Conservation (phyloP, 2,888 invertebrate genomes). For the Meiosimyza platycephala region DNA sequence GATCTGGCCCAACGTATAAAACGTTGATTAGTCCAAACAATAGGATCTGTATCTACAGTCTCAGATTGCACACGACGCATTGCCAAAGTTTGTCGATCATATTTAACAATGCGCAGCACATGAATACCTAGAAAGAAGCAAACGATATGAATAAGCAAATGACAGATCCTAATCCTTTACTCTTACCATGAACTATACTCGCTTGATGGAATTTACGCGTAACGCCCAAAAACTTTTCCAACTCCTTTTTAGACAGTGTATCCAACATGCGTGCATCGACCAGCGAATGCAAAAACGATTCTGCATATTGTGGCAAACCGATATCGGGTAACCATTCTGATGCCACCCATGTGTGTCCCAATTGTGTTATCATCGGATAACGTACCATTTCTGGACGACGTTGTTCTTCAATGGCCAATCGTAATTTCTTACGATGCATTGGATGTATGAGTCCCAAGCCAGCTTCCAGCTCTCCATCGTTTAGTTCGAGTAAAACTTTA, state of each 20-base stretch:
- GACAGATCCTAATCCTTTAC: background rate
- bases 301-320: constrained; percentile 89
- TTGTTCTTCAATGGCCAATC: constrained; percentile 93
- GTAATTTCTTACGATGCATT: constrained; percentile 91
- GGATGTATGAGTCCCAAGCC: constrained; percentile 92
- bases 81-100: constrained; percentile 89
- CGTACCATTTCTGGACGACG: constrained; percentile 87
- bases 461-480: constrained; percentile 90
- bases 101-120: constrained; percentile 89
- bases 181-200: constrained; percentile 86
- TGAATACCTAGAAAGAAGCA: constrained; percentile 72
- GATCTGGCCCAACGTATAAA: constrained; percentile 94
- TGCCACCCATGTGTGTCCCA: constrained; percentile 94
- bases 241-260: constrained; percentile 91
- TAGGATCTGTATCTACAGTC: constrained; percentile 87
- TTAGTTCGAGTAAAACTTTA: constrained; percentile 92
- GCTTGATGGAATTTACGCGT: constrained; percentile 95
- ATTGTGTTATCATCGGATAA: constrained; percentile 87
- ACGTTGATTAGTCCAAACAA: constrained; percentile 96
- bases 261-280: constrained; percentile 95
- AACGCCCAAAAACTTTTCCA: constrained; percentile 92
- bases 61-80: constrained; percentile 90
- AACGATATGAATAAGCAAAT: background rate
- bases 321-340: constrained; percentile 93
- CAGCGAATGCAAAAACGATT: constrained; percentile 87